phyloP scores from a whole-genome alignment of 2,888 invertebrate genomes.

The Galerucella calmariensis region DNA sequence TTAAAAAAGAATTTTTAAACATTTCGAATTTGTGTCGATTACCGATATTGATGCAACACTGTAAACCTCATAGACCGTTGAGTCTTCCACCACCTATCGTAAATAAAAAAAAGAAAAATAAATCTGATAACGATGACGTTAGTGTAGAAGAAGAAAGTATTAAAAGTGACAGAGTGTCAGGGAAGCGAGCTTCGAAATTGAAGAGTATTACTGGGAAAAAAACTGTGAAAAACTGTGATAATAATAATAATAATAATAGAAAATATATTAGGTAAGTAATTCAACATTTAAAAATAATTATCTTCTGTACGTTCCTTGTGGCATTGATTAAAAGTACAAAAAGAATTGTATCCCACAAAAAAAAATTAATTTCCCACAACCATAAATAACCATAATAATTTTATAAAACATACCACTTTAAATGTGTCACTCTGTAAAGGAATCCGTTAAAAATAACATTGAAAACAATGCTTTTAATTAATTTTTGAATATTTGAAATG shows the following conservation, averaged over 20 bases:
- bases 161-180: constrained; percentile 36
- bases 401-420: neutral
- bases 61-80: constrained; percentile 50
- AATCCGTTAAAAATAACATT: too few relatives aligned
- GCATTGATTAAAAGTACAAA: too few relatives aligned
- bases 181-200: constrained; percentile 28
- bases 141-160: constrained; percentile 56
- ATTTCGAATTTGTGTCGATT: constrained; percentile 62
- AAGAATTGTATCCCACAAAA: neutral
- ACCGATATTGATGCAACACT: constrained; percentile 53
- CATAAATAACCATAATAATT: constrained; percentile 6
- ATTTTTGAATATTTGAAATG: too few relatives aligned
- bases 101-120: constrained; percentile 46
- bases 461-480: too few relatives aligned
- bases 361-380: neutral
- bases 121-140: constrained; percentile 49
- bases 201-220: constrained; percentile 16
- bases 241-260: constrained; percentile 42
- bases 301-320: too few relatives aligned
- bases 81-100: constrained; percentile 48
- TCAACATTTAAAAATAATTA: neutral
- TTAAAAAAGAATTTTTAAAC: constrained; percentile 68
- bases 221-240: constrained; percentile 33
- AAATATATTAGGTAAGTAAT: constrained; percentile 23
- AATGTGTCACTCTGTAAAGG: too few relatives aligned